Evolutionary conservation across 2,797 vertebrate species (phyloP), one percentile per base, ranked within the genome.

Genomic region (Gymnopithys bicolor): DNA sequence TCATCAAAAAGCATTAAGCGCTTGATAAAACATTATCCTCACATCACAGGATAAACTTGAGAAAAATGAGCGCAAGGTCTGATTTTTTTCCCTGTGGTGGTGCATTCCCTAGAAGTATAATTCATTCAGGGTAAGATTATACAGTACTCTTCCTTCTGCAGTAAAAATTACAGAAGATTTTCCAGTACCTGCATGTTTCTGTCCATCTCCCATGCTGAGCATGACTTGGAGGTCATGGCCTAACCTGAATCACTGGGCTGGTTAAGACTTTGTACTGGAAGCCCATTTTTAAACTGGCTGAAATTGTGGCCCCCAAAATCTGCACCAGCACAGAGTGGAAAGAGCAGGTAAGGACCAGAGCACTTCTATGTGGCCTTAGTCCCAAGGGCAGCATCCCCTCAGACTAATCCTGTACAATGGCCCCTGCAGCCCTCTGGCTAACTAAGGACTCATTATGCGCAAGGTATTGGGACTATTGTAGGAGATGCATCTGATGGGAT

Each of bases 191-290:
- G 11, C 43, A 11, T 55, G 4, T 69, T 91, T 71, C 55, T 43
- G 10, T 55, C 33, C 0, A 4, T 14, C 28, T 68, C 32, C 41
- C 0, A 0, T 67, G 11, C 45, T 25, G 13, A 49, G 48, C 35
- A n/a, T 27, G 7, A 2, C 27, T 71, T 1, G 1, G 22, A 79
- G 55, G 49, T 8, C 0, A 0, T 11, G 5, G 3, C 33, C 25
- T 85, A 41, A 69, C 51, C 32, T 75, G 37, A 7, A 15, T 51
- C n/a, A 8, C 7, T 23, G 28, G 23, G 10, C 28, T 85, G 62
- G 45, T 25, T 25, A 74, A 63, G 27, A 3, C 19, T 63, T 25
- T 17, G 11, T 56, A 48, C 23, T 64, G 32, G 59, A 89, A 56
- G 4, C 3, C 13, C 52, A 3, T 30, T 91, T 81, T 67, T 55